Evolutionary conservation across 2,797 vertebrate species (phyloP).

Genomic region (Macroramphosus scolopax): DNA sequence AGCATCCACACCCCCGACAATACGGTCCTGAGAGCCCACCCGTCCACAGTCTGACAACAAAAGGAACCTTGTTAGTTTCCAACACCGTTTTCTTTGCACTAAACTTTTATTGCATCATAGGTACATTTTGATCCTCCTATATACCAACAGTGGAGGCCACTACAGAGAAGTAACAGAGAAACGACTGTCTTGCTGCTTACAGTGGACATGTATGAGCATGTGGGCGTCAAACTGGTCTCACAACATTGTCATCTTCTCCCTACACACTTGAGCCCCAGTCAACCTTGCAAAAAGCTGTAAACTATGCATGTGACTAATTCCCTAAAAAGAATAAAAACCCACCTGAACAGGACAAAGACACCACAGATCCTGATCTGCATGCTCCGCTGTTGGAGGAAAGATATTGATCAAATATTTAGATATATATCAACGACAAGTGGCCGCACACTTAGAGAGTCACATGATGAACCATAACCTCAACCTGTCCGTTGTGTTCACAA

Average conservation of each 20-base stretch:
- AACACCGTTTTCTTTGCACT: too few species aligned
- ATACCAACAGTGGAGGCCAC: too few species aligned
- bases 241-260: neutral
- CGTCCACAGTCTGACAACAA: conserved; percentile 79
- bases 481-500: too few species aligned
- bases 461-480: too few species aligned
- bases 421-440: too few species aligned
- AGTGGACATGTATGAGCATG: too few species aligned
- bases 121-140: too few species aligned
- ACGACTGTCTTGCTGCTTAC: too few species aligned
- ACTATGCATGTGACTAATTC: neutral
- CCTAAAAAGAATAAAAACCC: conserved; percentile 55
- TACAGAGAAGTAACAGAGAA: too few species aligned
- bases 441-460: too few species aligned
- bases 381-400: conserved; percentile 50
- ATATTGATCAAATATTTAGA: too few species aligned
- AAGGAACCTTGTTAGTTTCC: conserved; percentile 3
- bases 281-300: neutral
- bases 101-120: neutral
- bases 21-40: conserved; percentile 58
- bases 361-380: conserved; percentile 75
- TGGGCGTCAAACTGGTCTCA: conserved; percentile 25
- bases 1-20: conserved; percentile 82
- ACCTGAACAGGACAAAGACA: conserved; percentile 86
- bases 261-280: too few species aligned